Conservation (phyloP, 2,888 invertebrate species). For the Luperina testacea region DNA sequence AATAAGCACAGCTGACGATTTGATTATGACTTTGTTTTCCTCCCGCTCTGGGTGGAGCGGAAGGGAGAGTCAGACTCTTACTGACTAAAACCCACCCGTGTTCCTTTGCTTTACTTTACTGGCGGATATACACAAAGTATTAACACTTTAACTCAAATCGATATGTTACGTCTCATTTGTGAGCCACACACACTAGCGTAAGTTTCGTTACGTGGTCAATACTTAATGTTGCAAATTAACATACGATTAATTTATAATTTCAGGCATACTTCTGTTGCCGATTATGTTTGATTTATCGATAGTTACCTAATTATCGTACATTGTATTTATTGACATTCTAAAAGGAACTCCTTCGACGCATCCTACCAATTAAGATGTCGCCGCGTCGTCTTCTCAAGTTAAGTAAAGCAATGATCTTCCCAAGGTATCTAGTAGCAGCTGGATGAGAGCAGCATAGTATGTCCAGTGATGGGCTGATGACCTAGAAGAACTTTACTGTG, state of each 20-base stretch:
- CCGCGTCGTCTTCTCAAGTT: not conserved
- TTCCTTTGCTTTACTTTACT: slow-evolving; percentile 5
- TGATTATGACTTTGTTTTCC: not conserved
- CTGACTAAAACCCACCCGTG: too few species aligned
- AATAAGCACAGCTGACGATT: slow-evolving; percentile 4
- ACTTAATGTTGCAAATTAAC: slow-evolving; percentile 43
- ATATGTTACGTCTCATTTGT: slow-evolving; percentile 40
- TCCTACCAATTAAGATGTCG: not conserved
- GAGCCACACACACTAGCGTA: slow-evolving; percentile 8
- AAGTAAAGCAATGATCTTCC: not conserved
- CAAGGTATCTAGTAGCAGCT: not conserved
- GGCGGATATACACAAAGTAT: slow-evolving; percentile 3
- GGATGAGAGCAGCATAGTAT: too few species aligned
- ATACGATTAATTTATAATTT: slow-evolving; percentile 31
- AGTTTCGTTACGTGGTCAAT: slow-evolving; percentile 33
- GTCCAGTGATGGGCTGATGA: not conserved
- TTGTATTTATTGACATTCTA: not conserved
- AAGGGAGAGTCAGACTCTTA: too few species aligned
- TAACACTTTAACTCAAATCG: slow-evolving; percentile 13
- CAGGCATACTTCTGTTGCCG: slow-evolving; percentile 9
- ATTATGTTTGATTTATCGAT: slow-evolving; percentile 39
- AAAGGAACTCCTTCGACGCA: too few species aligned
- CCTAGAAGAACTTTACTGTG: not conserved
- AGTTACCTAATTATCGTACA: not conserved
- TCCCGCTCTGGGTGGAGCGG: too few species aligned